Evolutionary conservation across 2,113 vertebrate genomes (phyloP), one percentile per base, ranked within the genome.

Genomic region (Montifringilla adamsi): DNA sequence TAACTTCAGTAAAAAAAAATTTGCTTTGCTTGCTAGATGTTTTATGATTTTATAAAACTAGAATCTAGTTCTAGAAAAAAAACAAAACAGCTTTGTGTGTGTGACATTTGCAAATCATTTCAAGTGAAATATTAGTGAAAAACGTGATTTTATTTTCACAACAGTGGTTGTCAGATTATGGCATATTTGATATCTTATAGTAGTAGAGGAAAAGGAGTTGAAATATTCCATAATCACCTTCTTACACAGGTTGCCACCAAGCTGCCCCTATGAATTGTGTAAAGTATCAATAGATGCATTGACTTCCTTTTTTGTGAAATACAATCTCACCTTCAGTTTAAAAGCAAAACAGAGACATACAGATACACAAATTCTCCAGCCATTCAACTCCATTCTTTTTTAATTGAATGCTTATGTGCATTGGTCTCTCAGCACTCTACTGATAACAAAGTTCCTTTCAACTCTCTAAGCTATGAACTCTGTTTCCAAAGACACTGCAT

Each of bases 401-500:
- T 66, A 92, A 84, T 33, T 85, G 73, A 85, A 93, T 4, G 5
- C 17, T 80, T 88, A 24, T 13, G 8, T 39, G 35, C 27, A 33
- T 28, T 41, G 41, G 53, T 76, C 47, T 88, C 52, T 96, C 35
- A 41, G 77, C 17, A 10, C 8, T 90, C 53, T 46, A 63, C 62
- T 88, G 74, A 66, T 43, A 95, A 66, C 62, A 87, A 93, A 90
- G 91, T 59, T 67, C 60, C 50, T 93, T 95, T 96, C 76, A 94
- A 47, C 16, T 87, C 59, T 66, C 62, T 59, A 49, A 93, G 59
- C 69, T 89, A 24, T 81, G 89, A 90, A 88, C 60, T 83, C 85
- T 63, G 33, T 84, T 96, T 84, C 79, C 60, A 86, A 94, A 97
- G 90, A 50, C 58, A 33, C 39, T 67, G 31, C 21, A 35, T 77